Conservation (phyloP, 2,888 invertebrate genomes). For the Chesias legatella region DNA sequence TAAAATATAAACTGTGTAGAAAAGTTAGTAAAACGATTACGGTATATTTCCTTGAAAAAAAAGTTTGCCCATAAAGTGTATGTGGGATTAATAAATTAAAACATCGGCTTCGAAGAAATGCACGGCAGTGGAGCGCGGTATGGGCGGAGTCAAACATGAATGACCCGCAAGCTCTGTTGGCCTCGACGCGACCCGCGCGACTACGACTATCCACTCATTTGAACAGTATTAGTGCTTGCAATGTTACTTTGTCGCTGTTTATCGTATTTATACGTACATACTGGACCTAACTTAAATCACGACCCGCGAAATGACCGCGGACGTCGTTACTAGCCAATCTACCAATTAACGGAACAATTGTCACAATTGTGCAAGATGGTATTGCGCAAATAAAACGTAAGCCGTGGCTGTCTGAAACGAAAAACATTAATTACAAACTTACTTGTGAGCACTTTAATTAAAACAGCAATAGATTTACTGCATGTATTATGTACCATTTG, state of each 20-base stretch:
- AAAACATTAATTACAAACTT: slow-evolving; percentile 28
- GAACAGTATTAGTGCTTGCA: slow-evolving; percentile 40
- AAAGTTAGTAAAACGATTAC: neutral
- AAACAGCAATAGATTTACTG: slow-evolving; percentile 20
- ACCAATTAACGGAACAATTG: slow-evolving; percentile 37
- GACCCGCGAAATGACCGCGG: slow-evolving; percentile 25
- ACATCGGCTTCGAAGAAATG: slow-evolving; percentile 27
- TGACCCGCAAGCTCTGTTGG: slow-evolving; percentile 54
- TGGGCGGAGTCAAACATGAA: slow-evolving; percentile 62
- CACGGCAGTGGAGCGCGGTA: slow-evolving; percentile 53
- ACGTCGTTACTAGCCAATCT: neutral
- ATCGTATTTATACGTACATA: slow-evolving; percentile 11
- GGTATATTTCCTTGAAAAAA: slow-evolving; percentile 3
- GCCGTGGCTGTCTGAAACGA: slow-evolving; percentile 27
- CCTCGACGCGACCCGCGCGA: slow-evolving; percentile 50
- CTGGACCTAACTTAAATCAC: slow-evolving; percentile 25
- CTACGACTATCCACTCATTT: slow-evolving; percentile 46
- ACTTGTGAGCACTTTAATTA: slow-evolving; percentile 27
- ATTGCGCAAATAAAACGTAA: slow-evolving; percentile 39
- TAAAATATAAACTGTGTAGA: neutral
- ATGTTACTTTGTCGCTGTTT: slow-evolving; percentile 22
- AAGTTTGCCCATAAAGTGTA: slow-evolving; percentile 20
- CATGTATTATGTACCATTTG: slow-evolving; percentile 19
- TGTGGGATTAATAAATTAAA: slow-evolving; percentile 29
- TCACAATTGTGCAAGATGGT: slow-evolving; percentile 36